Conservation (phyloP, 2,113 vertebrate genomes). For the Ptyas mucosa region DNA sequence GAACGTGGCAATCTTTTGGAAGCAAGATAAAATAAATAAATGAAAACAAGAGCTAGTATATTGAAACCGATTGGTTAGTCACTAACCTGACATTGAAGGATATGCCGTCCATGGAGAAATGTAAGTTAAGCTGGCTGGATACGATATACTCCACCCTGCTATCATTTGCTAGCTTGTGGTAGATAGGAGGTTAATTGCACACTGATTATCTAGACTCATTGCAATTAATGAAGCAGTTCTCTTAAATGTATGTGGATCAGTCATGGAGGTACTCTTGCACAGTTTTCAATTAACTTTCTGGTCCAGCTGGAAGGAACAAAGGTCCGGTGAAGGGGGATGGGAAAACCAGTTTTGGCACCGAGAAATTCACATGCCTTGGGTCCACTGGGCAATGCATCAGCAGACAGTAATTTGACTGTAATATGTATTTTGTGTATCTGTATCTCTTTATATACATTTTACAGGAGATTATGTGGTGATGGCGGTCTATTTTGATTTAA, state of each 20-base stretch:
- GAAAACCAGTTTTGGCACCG: neutral
- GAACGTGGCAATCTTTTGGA: neutral
- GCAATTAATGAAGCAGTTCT: neutral
- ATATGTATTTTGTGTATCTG: neutral
- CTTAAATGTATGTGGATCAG: neutral
- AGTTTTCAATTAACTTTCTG: neutral
- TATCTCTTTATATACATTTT: slow-evolving; percentile 39
- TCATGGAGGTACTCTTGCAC: neutral
- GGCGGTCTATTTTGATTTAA: slow-evolving; percentile 96
- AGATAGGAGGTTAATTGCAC: neutral
- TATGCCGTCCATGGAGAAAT: neutral
- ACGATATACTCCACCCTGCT: neutral
- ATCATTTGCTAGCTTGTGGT: neutral
- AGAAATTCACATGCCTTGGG: neutral
- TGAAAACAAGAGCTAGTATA: neutral
- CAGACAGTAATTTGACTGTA: neutral
- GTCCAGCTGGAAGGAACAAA: neutral
- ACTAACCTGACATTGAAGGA: neutral
- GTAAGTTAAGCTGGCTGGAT: neutral
- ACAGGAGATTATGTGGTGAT: slow-evolving; percentile 96
- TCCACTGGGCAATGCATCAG: neutral
- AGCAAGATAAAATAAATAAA: neutral
- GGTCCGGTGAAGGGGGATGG: neutral
- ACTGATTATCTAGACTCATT: neutral
- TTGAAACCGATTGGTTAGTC: neutral